phyloP scores from a whole-genome alignment of 2,113 vertebrate genomes.

The Zonotrichia leucophrys region DNA sequence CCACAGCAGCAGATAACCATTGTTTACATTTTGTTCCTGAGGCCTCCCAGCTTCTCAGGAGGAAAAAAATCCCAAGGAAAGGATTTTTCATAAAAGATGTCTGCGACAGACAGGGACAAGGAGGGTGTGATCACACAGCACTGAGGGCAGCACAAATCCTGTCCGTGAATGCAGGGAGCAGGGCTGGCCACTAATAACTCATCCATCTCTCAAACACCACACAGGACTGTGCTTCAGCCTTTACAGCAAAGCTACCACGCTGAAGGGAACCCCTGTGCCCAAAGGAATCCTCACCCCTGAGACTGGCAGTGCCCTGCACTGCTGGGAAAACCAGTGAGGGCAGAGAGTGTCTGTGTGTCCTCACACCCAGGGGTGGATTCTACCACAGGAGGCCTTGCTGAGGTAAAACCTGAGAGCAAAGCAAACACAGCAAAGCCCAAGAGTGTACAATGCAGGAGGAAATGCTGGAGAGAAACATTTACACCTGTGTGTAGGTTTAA shows the following conservation, averaged over 20 bases:
- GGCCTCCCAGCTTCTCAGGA: too few species aligned
- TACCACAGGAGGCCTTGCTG: not conserved
- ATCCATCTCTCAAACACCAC: not conserved
- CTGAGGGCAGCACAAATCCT: not conserved
- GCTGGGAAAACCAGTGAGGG: not conserved
- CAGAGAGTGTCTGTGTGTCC: not conserved
- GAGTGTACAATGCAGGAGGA: not conserved
- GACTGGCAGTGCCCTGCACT: not conserved
- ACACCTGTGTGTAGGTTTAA: fast-evolving
- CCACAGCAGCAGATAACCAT: too few species aligned
- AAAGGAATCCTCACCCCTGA: not conserved
- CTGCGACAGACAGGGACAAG: not conserved
- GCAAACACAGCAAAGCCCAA: not conserved
- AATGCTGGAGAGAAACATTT: not conserved
- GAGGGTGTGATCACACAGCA: not conserved
- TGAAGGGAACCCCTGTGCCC: not conserved
- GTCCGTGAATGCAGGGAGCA: not conserved
- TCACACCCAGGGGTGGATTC: not conserved
- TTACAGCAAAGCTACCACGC: not conserved
- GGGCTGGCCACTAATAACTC: not conserved
- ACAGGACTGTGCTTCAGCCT: not conserved
- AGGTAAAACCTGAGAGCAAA: not conserved
- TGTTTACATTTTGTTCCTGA: too few species aligned
- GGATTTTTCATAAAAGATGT: too few species aligned
- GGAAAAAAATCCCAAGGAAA: too few species aligned